A percentile compares a stretch with the other conserved stretches of the same genome.
Evolutionary conservation across 2,797 vertebrate species (phyloP).

Genomic region (Sebastes vulpes): DNA sequence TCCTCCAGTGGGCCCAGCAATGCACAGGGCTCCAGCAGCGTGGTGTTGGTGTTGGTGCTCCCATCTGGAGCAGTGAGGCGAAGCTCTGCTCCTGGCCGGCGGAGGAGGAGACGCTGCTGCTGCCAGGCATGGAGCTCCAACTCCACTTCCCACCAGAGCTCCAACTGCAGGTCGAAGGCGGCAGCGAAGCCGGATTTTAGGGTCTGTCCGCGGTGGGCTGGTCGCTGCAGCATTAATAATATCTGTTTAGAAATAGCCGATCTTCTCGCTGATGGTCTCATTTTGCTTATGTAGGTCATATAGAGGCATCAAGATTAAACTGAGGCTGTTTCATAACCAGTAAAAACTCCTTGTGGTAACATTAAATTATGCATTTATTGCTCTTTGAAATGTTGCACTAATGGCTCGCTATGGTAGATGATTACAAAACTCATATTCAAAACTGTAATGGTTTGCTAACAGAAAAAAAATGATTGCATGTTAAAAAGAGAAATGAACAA

Average conservation of each 20-base stretch:
- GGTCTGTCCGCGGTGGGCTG: not conserved
- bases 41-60: too few relatives aligned
- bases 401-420: not conserved
- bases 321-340: not conserved
- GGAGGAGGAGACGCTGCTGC: too few relatives aligned
- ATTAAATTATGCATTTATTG: not conserved
- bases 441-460: not conserved
- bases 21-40: too few relatives aligned
- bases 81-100: too few relatives aligned
- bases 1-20: not conserved
- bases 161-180: not conserved
- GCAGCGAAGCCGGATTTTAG: not conserved
- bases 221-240: too few relatives aligned
- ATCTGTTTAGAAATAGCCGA: too few relatives aligned
- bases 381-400: not conserved
- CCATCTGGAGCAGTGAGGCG: too few relatives aligned
- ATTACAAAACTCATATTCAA: not conserved
- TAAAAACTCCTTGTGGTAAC: not conserved
- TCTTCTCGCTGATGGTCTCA: not conserved
- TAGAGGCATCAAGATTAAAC: not conserved
- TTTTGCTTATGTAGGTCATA: not conserved
- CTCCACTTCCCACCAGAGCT: not conserved
- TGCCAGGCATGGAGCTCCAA: too few relatives aligned
- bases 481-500: not conserved
- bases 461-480: not conserved